Evolutionary conservation across 1,140 invertebrate species (phyloP).

Genomic region (Hylyphantes graminicola): DNA sequence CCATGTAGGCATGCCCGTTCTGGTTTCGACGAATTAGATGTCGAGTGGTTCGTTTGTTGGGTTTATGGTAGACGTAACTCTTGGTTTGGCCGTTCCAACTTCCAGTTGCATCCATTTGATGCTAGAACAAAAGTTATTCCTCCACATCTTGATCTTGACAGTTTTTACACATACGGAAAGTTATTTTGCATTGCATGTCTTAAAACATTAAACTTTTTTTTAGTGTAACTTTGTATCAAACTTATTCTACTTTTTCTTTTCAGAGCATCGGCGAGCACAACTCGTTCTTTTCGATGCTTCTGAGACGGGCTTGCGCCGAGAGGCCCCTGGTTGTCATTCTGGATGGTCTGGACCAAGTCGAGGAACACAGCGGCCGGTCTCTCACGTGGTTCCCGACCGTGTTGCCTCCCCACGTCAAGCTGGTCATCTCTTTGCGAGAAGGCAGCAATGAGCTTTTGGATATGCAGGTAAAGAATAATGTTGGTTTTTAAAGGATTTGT

Average conservation of each 20-base stretch:
- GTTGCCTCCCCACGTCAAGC: conserved; percentile 77
- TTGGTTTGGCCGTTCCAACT: too few species aligned
- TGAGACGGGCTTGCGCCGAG: conserved; percentile 71
- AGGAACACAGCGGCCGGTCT: conserved; percentile 63
- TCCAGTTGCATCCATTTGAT: too few species aligned
- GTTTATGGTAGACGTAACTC: too few species aligned
- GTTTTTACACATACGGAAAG: not conserved
- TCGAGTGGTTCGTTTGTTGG: too few species aligned
- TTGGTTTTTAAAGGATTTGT: too few species aligned
- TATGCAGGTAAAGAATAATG: conserved; percentile 64
- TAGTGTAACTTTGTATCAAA: not conserved
- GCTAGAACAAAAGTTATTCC: too few species aligned
- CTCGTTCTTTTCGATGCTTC: conserved; percentile 69
- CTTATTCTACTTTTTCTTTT: conserved; percentile 35
- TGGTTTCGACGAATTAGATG: too few species aligned
- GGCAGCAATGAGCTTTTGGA: conserved; percentile 69
- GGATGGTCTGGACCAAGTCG: conserved; percentile 78
- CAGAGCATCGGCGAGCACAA: conserved; percentile 70
- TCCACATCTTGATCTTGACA: too few species aligned
- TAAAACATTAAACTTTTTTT: not conserved
- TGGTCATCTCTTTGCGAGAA: conserved; percentile 78
- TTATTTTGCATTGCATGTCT: not conserved
- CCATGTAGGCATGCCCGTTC: too few species aligned
- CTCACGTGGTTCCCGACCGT: conserved; percentile 77
- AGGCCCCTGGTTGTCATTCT: conserved; percentile 76